phyloP scores from a whole-genome alignment of 1,140 invertebrate genomes.

The Helicoverpa zea region DNA sequence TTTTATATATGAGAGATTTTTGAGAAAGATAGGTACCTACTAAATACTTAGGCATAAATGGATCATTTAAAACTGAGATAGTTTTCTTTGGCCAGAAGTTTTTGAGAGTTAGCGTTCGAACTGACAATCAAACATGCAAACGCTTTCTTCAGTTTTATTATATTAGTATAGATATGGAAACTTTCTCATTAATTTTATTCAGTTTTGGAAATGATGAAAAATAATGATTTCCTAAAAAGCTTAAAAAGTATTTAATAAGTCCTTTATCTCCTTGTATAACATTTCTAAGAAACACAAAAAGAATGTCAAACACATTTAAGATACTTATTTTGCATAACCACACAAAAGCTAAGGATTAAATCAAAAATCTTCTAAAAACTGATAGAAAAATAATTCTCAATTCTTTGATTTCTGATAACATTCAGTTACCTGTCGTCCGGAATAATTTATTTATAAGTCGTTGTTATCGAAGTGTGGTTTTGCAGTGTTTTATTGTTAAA shows the following conservation, averaged over 20 bases:
- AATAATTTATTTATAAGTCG: conserved; percentile 29
- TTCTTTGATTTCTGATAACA: conserved; percentile 36
- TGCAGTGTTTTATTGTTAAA: conserved; percentile 38
- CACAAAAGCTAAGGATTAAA: conserved; percentile 10
- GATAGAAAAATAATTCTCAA: conserved; percentile 1
- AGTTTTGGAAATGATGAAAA: no score
- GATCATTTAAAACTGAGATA: no score
- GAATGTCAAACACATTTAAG: neutral
- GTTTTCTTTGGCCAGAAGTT: no score
- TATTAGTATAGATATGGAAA: no score
- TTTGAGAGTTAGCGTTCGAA: no score
- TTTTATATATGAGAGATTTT: no score
- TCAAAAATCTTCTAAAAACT: neutral
- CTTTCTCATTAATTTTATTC: no score
- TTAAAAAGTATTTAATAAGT: neutral
- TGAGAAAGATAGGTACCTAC: no score
- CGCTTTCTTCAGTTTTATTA: no score
- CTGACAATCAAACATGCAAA: no score
- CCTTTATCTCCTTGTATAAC: neutral
- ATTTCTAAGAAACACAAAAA: neutral
- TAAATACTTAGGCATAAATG: no score
- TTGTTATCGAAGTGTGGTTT: conserved; percentile 14
- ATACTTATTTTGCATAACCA: conserved; percentile 5
- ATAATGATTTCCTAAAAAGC: no score
- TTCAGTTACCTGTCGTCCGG: conserved; percentile 25